A percentile compares a stretch with the other conserved stretches of the same genome.
phyloP scores from a whole-genome alignment of 2,113 vertebrate genomes.

The Morone chrysops region DNA sequence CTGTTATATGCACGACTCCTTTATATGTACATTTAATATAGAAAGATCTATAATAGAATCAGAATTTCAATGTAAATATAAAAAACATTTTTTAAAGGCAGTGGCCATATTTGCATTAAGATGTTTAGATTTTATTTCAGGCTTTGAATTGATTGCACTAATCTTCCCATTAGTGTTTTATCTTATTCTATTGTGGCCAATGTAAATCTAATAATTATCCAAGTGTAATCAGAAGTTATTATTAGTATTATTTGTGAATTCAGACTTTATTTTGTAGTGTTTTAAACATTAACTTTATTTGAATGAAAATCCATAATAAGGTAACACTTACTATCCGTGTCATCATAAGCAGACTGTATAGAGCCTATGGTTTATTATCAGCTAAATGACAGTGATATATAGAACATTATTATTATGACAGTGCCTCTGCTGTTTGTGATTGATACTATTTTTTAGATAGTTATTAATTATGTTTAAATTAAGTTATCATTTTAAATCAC shows the following conservation, averaged over 20 bases:
- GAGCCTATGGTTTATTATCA: constrained; percentile 7
- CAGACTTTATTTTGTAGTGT: background rate
- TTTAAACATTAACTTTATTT: background rate
- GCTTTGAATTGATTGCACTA: background rate
- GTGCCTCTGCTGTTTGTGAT: background rate
- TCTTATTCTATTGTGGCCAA: background rate
- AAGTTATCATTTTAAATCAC: background rate
- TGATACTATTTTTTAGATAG: background rate
- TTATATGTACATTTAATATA: background rate
- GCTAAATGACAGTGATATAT: background rate
- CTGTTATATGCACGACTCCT: background rate
- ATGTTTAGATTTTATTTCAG: constrained; percentile 11
- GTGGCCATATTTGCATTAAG: background rate
- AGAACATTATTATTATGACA: background rate
- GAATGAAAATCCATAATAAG: background rate
- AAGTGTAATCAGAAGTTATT: background rate
- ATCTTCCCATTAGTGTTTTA: background rate
- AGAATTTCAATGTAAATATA: background rate
- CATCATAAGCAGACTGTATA: background rate
- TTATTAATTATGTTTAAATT: background rate
- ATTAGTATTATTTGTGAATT: background rate
- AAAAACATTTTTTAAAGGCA: background rate
- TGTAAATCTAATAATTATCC: background rate
- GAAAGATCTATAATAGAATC: background rate
- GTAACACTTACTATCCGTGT: constrained; percentile 10